Percentiles rank a stretch among this genome's conserved stretches.
These are phyloP conservation scores for Sclerodermus sp. DNA, from an alignment of 2,888 invertebrate species.

Conservation along the genomic window DNA sequence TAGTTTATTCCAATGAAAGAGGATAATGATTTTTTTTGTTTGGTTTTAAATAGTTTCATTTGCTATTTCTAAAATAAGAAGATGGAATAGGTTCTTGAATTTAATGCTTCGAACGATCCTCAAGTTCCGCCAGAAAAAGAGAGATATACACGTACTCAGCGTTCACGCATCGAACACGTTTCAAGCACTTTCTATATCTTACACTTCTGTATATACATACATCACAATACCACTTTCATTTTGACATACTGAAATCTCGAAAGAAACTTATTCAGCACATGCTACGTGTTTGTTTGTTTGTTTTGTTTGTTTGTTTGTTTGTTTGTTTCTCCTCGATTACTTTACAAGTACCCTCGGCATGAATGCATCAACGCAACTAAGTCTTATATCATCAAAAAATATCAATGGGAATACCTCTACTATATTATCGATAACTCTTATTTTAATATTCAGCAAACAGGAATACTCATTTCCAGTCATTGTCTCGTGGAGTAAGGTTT, in stretches of 20 bases:
- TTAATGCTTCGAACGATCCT: too few species aligned
- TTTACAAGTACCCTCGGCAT: conserved; percentile 47
- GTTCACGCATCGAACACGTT: conserved; percentile 14
- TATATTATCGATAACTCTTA: conserved; percentile 42
- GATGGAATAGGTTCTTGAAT: conserved; percentile 2
- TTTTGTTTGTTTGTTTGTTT: too few species aligned
- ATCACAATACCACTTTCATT: conserved; percentile 37
- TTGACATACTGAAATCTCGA: background rate
- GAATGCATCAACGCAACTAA: conserved; percentile 44
- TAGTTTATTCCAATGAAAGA: too few species aligned
- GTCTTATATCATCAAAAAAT: conserved; percentile 52
- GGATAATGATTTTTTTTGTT: too few species aligned
- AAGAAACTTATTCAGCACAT: conserved; percentile 6
- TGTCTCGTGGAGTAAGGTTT: conserved; percentile 41
- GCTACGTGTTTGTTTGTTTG: conserved; percentile 10
- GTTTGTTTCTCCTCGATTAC: conserved; percentile 34
- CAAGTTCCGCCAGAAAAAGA: too few species aligned
- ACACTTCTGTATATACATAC: conserved; percentile 39
- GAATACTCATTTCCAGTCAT: conserved; percentile 53
- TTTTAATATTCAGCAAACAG: conserved; percentile 40
- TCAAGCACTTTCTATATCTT: conserved; percentile 18
- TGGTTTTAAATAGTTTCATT: too few species aligned
- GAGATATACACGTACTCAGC: background rate
- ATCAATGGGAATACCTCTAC: conserved; percentile 52
- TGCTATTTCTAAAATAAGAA: too few species aligned